Base-by-base conservation (phyloP, 1,140 invertebrate species). In the Bombus balteatus region DNA sequence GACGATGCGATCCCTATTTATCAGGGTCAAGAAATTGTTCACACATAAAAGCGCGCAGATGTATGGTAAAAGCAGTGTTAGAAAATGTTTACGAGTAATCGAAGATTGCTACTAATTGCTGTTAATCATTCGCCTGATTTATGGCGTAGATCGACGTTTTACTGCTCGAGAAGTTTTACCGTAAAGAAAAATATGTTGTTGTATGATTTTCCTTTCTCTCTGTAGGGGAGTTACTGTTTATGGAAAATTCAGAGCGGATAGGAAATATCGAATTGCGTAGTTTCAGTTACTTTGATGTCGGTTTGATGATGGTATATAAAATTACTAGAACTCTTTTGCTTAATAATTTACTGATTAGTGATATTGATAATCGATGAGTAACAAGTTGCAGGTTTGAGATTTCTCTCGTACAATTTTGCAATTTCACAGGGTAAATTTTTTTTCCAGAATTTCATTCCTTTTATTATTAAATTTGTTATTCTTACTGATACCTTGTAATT, bases 11-110 rank as follows among this genome's bases (percentile, higher is more conserved):
- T 71, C 28, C 28, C 18, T 43, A 57, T 73, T 70, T 87, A 82
- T 87, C 75, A 41, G 34, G 22, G 59, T 68, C 43, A 32, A 2
- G 75, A 18, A 59, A 68, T 25, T 53, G 22, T 13, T 18, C 53
- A 22, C 79, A 70, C 32, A 62, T 82, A 37, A 43, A 18, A 70
- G 22, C 34, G 71, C 34, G 32, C 15, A 53, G 47, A 57, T 78
- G 59, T 34, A 65, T 13, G 8, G 59, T 37, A 18, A 6, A 28
- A 25, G 4, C 0, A 3, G 8, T 6, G 68, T 71, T 71, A 47
- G 66, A 43, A 76, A 84, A 62, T 72, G 74, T 80, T 84, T 65
- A 74, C 62, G 65, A 80, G 18, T 37, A 57, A n/a, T 47, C 86
- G 32, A 34, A 43, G 74, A 41, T 88, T 25, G 39, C 5, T 39